Conservation (phyloP, 2,797 vertebrate species). For the Eupleurogrammus muticus region DNA sequence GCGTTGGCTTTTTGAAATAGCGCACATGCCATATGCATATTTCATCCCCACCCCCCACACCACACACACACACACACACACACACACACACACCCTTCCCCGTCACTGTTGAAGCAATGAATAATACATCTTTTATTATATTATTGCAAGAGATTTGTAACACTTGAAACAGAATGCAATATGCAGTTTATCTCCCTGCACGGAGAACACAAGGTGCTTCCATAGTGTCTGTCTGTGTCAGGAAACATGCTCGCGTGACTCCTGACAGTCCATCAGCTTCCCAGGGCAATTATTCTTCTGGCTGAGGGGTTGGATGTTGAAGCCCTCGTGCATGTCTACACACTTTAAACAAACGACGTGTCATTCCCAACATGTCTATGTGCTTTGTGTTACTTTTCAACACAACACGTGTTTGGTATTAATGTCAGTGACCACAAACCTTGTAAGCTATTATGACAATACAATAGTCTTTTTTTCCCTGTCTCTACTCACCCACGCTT, state of each 20-base stretch:
- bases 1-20: conserved; percentile 57
- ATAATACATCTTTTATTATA: conserved; percentile 84
- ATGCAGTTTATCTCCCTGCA: conserved; percentile 77
- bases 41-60: conserved; percentile 47
- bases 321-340: conserved; percentile 47
- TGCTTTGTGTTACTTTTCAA: conserved; percentile 49
- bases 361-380: conserved; percentile 51
- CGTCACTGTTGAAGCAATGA: conserved; percentile 69
- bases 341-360: conserved; percentile 58
- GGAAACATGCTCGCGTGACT: conserved; percentile 73
- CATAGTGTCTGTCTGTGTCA: conserved; percentile 70
- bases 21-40: conserved; percentile 66
- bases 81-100: conserved; percentile 19
- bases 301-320: conserved; percentile 54
- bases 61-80: neutral
- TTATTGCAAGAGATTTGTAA: conserved; percentile 84
- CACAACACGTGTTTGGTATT: conserved; percentile 27
- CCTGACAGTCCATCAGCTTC: conserved; percentile 78
- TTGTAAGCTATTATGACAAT: conserved; percentile 30
- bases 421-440: conserved; percentile 37
- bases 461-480: conserved; percentile 11
- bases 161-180: conserved; percentile 83
- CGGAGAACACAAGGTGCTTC: conserved; percentile 71
- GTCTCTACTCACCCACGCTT: neutral
- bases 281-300: conserved; percentile 67